Percentiles rank a stretch among this genome's conserved stretches.
Conservation (phyloP, 2,797 vertebrate species). For the Pseudomugil gertrudae region DNA sequence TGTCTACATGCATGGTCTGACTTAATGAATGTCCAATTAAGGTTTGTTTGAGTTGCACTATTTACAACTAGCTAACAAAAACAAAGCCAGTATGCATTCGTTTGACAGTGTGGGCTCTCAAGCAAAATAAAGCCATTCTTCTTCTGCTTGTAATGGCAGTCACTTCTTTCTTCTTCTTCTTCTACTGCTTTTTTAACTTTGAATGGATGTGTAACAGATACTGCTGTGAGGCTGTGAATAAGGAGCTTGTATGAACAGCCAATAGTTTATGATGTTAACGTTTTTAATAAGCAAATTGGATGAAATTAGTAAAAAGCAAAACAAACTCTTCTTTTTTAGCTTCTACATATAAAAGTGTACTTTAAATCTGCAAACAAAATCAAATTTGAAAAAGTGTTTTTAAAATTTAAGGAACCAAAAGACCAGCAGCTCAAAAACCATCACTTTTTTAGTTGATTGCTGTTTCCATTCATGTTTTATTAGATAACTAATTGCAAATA, state of each 20-base stretch:
- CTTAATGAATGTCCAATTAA: constrained; percentile 52
- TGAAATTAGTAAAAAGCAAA: neutral
- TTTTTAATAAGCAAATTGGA: neutral
- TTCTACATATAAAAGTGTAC: neutral
- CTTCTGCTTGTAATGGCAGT: neutral
- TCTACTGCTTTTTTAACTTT: neutral
- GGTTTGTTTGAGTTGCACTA: constrained; percentile 32
- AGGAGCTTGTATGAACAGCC: neutral
- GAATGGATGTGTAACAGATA: neutral
- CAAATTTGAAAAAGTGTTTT: too few relatives aligned
- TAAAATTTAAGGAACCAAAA: too few relatives aligned
- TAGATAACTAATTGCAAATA: too few relatives aligned
- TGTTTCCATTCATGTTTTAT: too few relatives aligned
- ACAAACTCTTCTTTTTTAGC: neutral
- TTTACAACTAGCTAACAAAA: constrained; percentile 40
- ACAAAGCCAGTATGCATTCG: constrained; percentile 22
- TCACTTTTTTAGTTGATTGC: neutral
- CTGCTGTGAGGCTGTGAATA: neutral
- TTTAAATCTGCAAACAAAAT: too few relatives aligned
- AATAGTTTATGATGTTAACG: neutral
- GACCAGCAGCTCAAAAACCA: neutral
- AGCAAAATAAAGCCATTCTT: constrained; percentile 1
- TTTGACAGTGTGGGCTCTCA: constrained; percentile 9
- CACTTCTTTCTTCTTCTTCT: neutral
- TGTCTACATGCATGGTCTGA: constrained; percentile 44